Evolutionary conservation across 2,113 vertebrate species (phyloP).

Genomic region (Sturnira hondurensis): DNA sequence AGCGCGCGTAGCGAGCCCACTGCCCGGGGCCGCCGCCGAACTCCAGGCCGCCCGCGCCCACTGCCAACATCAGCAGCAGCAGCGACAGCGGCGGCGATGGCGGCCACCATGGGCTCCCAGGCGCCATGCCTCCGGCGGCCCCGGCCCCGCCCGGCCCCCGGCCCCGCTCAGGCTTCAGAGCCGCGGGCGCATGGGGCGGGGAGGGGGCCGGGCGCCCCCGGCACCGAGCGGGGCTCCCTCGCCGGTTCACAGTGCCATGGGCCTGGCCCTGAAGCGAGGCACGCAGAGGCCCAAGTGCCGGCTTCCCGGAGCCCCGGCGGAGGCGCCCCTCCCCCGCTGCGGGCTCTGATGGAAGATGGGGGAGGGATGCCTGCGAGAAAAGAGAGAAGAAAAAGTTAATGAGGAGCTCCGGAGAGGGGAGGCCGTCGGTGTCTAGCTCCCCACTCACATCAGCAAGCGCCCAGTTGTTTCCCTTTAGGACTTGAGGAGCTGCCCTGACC

Average conservation of each 20-base stretch:
- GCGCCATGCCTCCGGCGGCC: conserved; percentile 66
- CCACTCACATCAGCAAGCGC: neutral
- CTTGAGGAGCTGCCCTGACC: neutral
- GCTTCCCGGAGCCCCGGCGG: neutral
- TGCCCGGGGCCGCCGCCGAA: conserved; percentile 93
- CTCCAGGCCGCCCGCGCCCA: conserved; percentile 82
- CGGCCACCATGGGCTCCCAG: conserved; percentile 39
- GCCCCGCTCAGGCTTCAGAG: conserved; percentile 72
- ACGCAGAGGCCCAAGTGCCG: neutral
- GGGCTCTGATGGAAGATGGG: neutral
- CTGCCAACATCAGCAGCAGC: conserved; percentile 72
- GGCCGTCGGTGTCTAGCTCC: neutral
- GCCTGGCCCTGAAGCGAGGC: neutral
- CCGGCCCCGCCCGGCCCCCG: conserved; percentile 68
- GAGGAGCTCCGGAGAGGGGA: neutral
- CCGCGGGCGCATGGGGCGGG: conserved; percentile 69
- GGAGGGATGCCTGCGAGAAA: conserved; percentile 59
- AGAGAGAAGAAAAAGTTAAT: conserved; percentile 49
- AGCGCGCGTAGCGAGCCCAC: conserved; percentile 93
- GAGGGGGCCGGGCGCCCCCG: conserved; percentile 63
- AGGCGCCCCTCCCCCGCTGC: conserved; percentile 57
- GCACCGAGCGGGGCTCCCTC: conserved; percentile 58
- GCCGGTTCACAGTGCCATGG: conserved; percentile 67
- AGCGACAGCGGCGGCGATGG: conserved; percentile 30
- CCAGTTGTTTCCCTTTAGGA: neutral